These are phyloP conservation scores for Nomada flava DNA, from an alignment of 2,888 invertebrate genomes.

Conservation along the genomic window DNA sequence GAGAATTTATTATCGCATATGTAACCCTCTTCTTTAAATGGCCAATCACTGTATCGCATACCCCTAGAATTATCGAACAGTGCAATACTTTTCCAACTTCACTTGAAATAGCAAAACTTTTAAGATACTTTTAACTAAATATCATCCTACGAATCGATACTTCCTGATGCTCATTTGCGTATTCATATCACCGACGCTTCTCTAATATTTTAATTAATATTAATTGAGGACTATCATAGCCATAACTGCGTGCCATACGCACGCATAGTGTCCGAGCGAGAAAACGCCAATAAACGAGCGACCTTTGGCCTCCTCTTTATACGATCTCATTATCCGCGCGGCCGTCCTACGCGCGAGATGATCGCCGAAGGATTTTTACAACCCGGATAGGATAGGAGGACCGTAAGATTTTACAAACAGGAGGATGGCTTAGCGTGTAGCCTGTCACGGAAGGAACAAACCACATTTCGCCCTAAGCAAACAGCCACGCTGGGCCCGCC, in stretches of 20 bases:
- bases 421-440: slow-evolving; percentile 31
- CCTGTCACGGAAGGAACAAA: slow-evolving; percentile 58
- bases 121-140: too few species aligned
- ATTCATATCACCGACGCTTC: too few species aligned
- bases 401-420: slow-evolving; percentile 51
- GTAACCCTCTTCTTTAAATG: too few species aligned
- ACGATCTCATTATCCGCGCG: slow-evolving; percentile 40
- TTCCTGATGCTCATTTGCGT: too few species aligned
- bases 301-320: slow-evolving; percentile 31
- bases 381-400: slow-evolving; percentile 29
- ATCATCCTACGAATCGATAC: too few species aligned
- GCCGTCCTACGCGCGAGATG: slow-evolving; percentile 27
- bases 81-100: too few species aligned
- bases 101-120: too few species aligned
- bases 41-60: too few species aligned
- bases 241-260: not conserved
- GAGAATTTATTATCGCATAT: too few species aligned
- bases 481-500: slow-evolving; percentile 58
- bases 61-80: too few species aligned
- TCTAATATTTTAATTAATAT: too few species aligned
- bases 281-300: slow-evolving; percentile 38
- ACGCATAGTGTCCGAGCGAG: slow-evolving; percentile 20
- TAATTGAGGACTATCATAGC: too few species aligned
- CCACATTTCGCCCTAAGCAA: slow-evolving; percentile 73
- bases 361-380: slow-evolving; percentile 54